These are phyloP conservation scores for Holothuria scabra DNA, from an alignment of 53 echinoderm and acorn worm genomes.

Conservation along the genomic window DNA sequence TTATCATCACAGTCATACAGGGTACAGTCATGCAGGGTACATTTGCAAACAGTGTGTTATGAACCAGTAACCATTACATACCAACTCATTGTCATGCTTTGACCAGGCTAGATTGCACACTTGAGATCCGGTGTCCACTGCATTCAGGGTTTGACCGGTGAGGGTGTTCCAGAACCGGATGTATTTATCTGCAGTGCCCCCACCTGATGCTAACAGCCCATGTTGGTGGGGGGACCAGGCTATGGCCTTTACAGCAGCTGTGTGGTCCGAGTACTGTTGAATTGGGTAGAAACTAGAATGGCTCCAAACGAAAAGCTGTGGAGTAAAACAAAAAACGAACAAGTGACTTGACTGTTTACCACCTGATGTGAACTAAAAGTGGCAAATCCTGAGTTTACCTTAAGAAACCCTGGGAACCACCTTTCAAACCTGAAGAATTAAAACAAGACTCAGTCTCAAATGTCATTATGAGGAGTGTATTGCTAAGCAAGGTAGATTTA, in stretches of 20 bases:
- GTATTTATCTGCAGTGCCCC: slow-evolving; percentile 94
- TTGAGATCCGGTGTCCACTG: slow-evolving; percentile 96
- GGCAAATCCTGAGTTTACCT: too few relatives aligned
- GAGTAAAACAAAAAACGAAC: background rate
- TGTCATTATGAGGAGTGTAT: too few relatives aligned
- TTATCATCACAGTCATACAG: too few relatives aligned
- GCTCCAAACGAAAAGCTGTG: slow-evolving; percentile 97
- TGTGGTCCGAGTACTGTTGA: slow-evolving; percentile 92
- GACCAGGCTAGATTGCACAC: slow-evolving; percentile 99
- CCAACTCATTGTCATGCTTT: slow-evolving; percentile 97
- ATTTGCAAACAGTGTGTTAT: too few relatives aligned
- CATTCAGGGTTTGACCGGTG: slow-evolving; percentile 89
- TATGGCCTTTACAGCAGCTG: slow-evolving; percentile 96
- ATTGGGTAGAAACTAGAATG: slow-evolving; percentile 87
- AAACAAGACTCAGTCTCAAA: too few relatives aligned
- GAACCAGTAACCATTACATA: too few relatives aligned
- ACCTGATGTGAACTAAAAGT: too few relatives aligned
- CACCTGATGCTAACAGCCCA: slow-evolving; percentile 94
- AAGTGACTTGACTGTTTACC: too few relatives aligned
- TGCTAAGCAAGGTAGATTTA: too few relatives aligned
- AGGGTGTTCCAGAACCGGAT: slow-evolving; percentile 97
- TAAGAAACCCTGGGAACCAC: too few relatives aligned
- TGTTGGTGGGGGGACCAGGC: slow-evolving; percentile 99
- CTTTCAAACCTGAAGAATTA: too few relatives aligned
- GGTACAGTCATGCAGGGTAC: background rate